These are phyloP conservation scores for Acanthornis magna DNA, from an alignment of 2,797 vertebrate species.

Conservation along the genomic window DNA sequence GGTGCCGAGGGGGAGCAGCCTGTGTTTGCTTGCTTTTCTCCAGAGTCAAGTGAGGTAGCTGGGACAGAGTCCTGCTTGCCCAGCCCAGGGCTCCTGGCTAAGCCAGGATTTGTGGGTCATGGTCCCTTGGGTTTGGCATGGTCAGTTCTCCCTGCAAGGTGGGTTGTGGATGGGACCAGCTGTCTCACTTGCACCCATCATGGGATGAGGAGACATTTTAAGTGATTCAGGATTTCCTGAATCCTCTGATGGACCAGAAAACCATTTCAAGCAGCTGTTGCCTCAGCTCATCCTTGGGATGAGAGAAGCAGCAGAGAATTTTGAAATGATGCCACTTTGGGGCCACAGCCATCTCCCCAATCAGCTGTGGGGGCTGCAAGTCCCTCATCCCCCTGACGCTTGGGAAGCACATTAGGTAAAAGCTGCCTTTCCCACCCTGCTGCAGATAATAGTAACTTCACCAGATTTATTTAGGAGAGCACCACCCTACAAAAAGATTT, in stretches of 20 bases:
- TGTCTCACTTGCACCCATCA: neutral
- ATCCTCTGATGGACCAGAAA: neutral
- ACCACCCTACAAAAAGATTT: neutral
- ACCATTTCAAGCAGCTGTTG: neutral
- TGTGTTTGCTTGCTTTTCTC: neutral
- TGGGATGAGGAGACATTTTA: neutral
- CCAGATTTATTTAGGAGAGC: neutral
- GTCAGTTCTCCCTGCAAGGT: neutral
- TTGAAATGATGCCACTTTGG: neutral
- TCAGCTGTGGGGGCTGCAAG: neutral
- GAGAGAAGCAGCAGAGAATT: neutral
- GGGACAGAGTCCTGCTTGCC: neutral
- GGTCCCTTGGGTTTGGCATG: neutral
- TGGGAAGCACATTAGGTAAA: neutral
- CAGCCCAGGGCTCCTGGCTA: neutral
- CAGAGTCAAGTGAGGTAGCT: neutral
- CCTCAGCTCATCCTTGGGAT: neutral
- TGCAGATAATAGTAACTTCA: neutral
- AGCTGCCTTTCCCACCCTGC: neutral
- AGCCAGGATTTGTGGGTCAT: neutral
- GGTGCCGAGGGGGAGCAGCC: fast-evolving
- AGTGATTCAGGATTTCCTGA: neutral
- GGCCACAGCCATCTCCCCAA: neutral
- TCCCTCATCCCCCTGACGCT: neutral
- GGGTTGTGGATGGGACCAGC: neutral